These are phyloP conservation scores for Melierax canorus DNA, from an alignment of 2,113 vertebrate species.

Conservation along the genomic window DNA sequence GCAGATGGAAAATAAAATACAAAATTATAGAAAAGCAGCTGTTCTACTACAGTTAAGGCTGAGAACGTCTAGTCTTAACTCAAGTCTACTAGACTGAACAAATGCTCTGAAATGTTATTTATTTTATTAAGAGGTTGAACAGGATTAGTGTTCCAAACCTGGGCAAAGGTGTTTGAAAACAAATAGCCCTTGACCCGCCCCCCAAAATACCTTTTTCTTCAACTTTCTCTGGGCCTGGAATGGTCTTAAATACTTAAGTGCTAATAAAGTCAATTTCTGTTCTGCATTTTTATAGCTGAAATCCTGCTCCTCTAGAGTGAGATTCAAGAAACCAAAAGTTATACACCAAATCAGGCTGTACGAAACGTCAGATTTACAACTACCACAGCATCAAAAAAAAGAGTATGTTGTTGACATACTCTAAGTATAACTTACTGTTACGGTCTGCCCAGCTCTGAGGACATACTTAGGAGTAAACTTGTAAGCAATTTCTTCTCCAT, in stretches of 20 bases:
- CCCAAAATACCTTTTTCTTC: neutral
- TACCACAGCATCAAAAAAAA: neutral
- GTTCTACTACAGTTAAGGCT: neutral
- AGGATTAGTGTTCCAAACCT: neutral
- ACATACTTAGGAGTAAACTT: conserved; percentile 95
- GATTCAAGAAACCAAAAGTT: neutral
- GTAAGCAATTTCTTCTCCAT: conserved; percentile 85
- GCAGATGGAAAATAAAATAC: neutral
- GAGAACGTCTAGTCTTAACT: neutral
- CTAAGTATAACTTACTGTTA: conserved; percentile 82
- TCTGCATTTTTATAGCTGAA: neutral
- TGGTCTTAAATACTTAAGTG: neutral
- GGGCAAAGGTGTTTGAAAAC: neutral
- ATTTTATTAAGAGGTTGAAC: neutral
- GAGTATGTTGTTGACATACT: neutral
- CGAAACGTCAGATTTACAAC: neutral
- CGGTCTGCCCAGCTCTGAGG: conserved; percentile 90
- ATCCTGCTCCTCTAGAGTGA: neutral
- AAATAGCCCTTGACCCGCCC: neutral
- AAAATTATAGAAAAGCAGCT: neutral
- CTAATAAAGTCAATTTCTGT: neutral
- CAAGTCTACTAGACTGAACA: neutral
- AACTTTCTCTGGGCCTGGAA: neutral
- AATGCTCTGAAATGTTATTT: neutral
- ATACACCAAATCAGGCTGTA: neutral